Base-by-base conservation (phyloP, 2,113 vertebrate genomes). In the Cygnus buccinator region DNA sequence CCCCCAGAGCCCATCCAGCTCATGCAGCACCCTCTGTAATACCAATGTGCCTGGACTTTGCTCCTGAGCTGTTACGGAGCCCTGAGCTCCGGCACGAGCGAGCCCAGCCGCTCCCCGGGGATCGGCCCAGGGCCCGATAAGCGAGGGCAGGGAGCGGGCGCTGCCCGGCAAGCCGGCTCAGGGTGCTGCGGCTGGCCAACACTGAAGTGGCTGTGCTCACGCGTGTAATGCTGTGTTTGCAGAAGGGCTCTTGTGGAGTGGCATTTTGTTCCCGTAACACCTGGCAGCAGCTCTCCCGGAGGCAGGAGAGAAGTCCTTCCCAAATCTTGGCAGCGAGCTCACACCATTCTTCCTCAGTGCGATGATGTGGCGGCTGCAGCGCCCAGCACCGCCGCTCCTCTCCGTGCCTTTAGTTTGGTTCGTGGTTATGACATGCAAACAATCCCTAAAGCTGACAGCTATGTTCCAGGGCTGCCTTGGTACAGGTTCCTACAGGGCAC, bases 281-380 rank as follows among this genome's bases (percentile, higher is more conserved):
- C 39, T 3, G 74, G 58, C 61, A 41, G 3, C 52, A 15, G 83
- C 84, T 73, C 22, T 93, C 70, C 66, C 46, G n/a, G 78, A 41
- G 43, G 62, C 4, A 9, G 9, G 46, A 3, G 91, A 41, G 18
- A 59, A 37, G 28, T 18, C 84, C 84, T 87, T 21, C 70, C 86
- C 33, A 8, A 6, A 11, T 55, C 58, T 5, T 54, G 7, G 65
- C 35, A 13, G 13, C 1, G 26, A 37, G 88, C 88, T 20, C 59
- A 48, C 21, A 2, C 67, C 0, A 2, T 1, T 75, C 54, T 72
- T 23, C 59, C 35, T n/a, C 0, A 0, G 13, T 1, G 61, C 26
- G 2, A 5, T 0, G 17, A 10, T 18, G 28, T 0, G 18, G 44
- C 4, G 26, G 4, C 68, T 3, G n/a, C 68, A 62, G 74, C 81